Evolutionary conservation across 2,888 invertebrate genomes (phyloP), one percentile per base, ranked within the genome.

Genomic region (Pseudococcus longispinus): DNA sequence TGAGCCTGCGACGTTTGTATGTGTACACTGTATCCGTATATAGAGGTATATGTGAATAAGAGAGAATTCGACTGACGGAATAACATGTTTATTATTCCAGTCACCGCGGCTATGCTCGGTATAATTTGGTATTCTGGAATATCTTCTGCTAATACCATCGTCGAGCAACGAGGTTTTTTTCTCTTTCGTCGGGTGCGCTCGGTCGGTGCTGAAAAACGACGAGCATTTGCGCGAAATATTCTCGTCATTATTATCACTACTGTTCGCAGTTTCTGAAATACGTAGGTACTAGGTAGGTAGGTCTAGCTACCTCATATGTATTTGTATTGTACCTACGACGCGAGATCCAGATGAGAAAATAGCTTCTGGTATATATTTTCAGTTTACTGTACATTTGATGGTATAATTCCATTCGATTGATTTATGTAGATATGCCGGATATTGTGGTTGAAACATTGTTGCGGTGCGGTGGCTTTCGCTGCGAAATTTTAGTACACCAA

Each of bases 101-200:
- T 60, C 60, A 60, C 23, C 23, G 23, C 23, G 60, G 23, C 60
- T 60, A 15, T 60, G 20, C 60, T 15, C 60, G 60, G 70, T 70
- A 70, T 70, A 70, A 70, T 70, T 70, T 70, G 70, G 29, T 70
- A 70, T 70, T 70, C 70, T 29, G 29, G 70, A 70, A 70, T 70
- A 70, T 70, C 60, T 60, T 60, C 60, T 23, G 60, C 15, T 60
- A 60, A 60, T 60, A 60, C 60, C 60, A 60, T 23, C 60, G 23
- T 60, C 20, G 60, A 60, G 23, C 23, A n/a, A n/a, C 51, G 20
- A 60, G 23, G 60, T 20, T 60, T 60, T 60, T 60, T 60, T 23
- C 37, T 37, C n/a, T 8, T 60, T 23, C 9, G 60, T 11, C 11
- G 23, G 20, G 23, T 60, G 51, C 8, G 20, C 20, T 23, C 60